phyloP scores from a whole-genome alignment of 2,888 invertebrate genomes.

The Tribolium freemani region DNA sequence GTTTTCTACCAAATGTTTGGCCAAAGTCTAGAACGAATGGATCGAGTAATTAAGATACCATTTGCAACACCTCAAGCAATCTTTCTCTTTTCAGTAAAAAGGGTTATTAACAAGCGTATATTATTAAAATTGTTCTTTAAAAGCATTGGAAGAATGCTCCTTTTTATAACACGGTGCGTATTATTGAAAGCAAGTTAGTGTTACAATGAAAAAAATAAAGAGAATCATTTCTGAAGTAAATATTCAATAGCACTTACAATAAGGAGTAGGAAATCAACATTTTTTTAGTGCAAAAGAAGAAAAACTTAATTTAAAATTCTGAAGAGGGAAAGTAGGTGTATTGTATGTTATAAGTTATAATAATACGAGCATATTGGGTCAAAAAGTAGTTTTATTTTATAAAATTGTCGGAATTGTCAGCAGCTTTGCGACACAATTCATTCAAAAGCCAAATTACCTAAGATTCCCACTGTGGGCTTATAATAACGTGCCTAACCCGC shows the following conservation, averaged over 20 bases:
- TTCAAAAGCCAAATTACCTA: no score
- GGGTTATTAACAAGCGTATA: no score
- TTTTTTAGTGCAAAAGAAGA: neutral
- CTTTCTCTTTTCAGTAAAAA: no score
- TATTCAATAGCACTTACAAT: neutral
- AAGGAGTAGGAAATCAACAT: neutral
- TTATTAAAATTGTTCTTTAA: no score
- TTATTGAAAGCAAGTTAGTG: neutral
- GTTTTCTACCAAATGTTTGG: no score
- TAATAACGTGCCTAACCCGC: no score
- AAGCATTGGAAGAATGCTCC: neutral
- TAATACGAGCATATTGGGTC: neutral
- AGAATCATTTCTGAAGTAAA: neutral
- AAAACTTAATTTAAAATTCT: neutral
- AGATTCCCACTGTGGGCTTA: no score
- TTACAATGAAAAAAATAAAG: neutral
- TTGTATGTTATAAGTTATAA: neutral
- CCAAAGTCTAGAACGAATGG: no score
- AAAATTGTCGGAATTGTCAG: no score
- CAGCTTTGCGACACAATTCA: no score
- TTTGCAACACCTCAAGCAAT: no score
- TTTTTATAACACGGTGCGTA: neutral
- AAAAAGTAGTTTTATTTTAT: neutral
- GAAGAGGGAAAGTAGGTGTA: neutral
- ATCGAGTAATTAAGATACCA: no score